Base-by-base conservation (phyloP, 1,140 invertebrate species). In the Glomeris maerens region DNA sequence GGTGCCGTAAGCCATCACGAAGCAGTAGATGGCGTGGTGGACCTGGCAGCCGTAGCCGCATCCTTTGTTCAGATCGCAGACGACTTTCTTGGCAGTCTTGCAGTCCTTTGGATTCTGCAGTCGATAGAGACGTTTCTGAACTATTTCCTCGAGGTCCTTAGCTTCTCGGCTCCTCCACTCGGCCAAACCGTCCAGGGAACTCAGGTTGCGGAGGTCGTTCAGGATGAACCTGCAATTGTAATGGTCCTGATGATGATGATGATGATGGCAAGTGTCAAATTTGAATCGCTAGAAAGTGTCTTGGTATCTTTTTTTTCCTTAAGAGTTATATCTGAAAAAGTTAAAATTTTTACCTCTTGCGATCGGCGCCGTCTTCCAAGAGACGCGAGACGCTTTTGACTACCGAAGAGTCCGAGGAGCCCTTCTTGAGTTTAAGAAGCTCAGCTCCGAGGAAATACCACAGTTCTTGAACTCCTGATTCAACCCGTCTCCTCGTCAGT, bases 1-100 rank as follows among this genome's bases (percentile, higher is more conserved):
- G 0, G 90, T 92, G 4, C 89, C 93, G 65, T 96, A 96, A 1
- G 94, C 92, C 47, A 96, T 82, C 56, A 96, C 80, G 53, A 98
- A 81, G 66, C 95, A 98, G 64, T 98, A 98, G 3, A 91, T 83
- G 22, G 87, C 83, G 69, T 98, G 95, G 71, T 99, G 95, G 29
- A 98, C 71, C 71, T 99, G 85, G 62, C 93, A 97, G 2, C 91
- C 90, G 70, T 90, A 96, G 5, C 90, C 91, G 71, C 91, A 96
- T 21, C 71, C 92, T 78, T 98, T 99, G 70, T 98, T 98, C 47
- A 98, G 72, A 70, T 84, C 93, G 67, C 94, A 98, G n/a, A 94
- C 74, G 38, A 98, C 69, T 68, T 95, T 95, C 64, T 79, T 85
- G 0, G 90, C 89, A 53, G 72, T 81, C 29, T 66, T 67, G 66